Evolutionary conservation across 1,140 invertebrate genomes (phyloP), one percentile per base, ranked within the genome.

Genomic region (Chironomus tepperi): DNA sequence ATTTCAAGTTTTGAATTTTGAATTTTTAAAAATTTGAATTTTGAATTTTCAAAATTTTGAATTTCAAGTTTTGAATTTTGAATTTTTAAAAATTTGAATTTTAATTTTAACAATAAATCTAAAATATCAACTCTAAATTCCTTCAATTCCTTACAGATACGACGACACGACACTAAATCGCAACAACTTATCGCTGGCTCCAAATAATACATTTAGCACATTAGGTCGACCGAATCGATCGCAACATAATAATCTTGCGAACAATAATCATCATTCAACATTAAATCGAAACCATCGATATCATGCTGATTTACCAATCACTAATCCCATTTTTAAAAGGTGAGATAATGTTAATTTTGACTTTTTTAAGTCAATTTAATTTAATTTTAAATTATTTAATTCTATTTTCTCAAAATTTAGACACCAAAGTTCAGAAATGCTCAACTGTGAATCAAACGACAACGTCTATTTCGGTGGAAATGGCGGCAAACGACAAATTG

Each of bases 401-500:
- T 42, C 47, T 76, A 12, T 67, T 7, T 73, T 34, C 77, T 79
- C 78, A 77, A 74, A 78, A 85, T 84, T 9, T 80, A 90, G 88
- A 79, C 88, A 88, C 42, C 85, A 85, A 18, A 88, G 90, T 77
- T 87, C 87, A 24, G 89, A 90, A 76, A 82, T 87, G 73, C 84
- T 89, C 73, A 90, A 87, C 64, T 91, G 89, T 82, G 86, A 88
- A 8, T 89, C 89, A 57, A 94, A 94, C 79, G 92, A 93, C 75
- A 94, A 95, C 79, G 92, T 94, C 5, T 91, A 89, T 43, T 95
- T 95, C 81, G 87, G 90, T 76, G 93, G 93, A 79, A 89, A 91
- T 80, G 91, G 47, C 7, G 65, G 65, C 7, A 70, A 70, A 16
- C 65, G 65, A 10, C 18, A 5, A 15, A 70, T 70, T 10, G 65